Evolutionary conservation across 2,888 invertebrate species (phyloP).

Genomic region (Drosophila pseudotakahashii): DNA sequence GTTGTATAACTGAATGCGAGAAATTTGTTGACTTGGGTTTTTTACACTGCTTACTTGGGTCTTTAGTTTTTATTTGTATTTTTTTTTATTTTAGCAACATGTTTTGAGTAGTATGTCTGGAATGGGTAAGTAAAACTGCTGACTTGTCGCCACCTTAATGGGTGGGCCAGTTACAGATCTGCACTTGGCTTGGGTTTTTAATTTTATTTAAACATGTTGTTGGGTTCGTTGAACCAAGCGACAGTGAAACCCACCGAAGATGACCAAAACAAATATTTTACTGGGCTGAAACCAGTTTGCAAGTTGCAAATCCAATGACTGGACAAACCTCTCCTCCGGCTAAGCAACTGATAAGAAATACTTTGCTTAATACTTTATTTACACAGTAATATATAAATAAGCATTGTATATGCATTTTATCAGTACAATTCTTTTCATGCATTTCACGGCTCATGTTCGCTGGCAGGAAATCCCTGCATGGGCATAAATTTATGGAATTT

Average conservation of each 20-base stretch:
- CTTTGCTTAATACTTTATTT: background rate
- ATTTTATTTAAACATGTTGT: conserved; percentile 29
- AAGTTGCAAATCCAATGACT: conserved; percentile 39
- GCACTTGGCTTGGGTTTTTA: conserved; percentile 30
- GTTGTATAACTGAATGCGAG: conserved; percentile 43
- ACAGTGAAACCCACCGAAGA: conserved; percentile 38
- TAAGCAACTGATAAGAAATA: conserved; percentile 26
- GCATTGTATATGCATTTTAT: conserved; percentile 26
- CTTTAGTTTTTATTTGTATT: conserved; percentile 13
- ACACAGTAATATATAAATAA: conserved; percentile 17
- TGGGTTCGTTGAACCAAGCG: conserved; percentile 60
- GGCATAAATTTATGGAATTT: conserved; percentile 51
- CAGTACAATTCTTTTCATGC: conserved; percentile 19
- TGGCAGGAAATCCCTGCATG: conserved; percentile 33
- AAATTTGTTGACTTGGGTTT: conserved; percentile 22
- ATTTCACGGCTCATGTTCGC: background rate
- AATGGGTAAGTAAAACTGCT: conserved; percentile 41
- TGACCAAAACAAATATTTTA: conserved; percentile 66
- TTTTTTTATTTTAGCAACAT: conserved; percentile 27
- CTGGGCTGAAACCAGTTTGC: conserved; percentile 42
- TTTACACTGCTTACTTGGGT: conserved; percentile 6
- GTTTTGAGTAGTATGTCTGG: conserved; percentile 17
- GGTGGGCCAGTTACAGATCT: conserved; percentile 39
- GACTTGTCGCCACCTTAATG: conserved; percentile 49
- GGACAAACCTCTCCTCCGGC: conserved; percentile 21